Base-by-base conservation (phyloP, 2,888 invertebrate species). In the Uloborus plumipes region DNA sequence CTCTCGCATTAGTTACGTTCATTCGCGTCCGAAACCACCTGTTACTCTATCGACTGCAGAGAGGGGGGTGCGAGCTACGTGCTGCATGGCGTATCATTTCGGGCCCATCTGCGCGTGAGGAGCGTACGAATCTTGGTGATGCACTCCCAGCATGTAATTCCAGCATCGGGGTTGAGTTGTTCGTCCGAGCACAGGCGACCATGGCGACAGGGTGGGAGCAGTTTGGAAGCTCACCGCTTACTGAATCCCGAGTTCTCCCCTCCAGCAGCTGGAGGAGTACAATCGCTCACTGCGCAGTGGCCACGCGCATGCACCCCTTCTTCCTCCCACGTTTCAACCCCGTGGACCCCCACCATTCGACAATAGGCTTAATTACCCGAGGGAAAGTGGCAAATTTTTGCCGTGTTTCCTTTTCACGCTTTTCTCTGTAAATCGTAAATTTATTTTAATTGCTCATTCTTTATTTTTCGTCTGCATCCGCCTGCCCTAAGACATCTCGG, bases 371-470 rank as follows among this genome's bases (percentile, higher is more conserved):
- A 73, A 73, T 73, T 73, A 73, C 73, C 53, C 73, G 64, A 64
- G 73, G 73, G 73, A 64, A 73, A 73, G 73, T 73, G 73, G 73
- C 73, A 73, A 73, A 73, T 73, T 73, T 73, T 73, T 73, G 51
- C 73, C 73, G 31, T 64, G 73, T 73, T 73, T 73, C 53, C 64
- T 73, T 73, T 73, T 73, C 73, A 64, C 64, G 18, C 58, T 39
- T 51, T 61, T n/a, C 64, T 49, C 18, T 50, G 39, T 53, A 73
- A 64, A 53, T 73, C 73, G 73, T 73, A 73, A 73, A 73, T 73
- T 73, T 73, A 61, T 53, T 73, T 58, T 73, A 73, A 73, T 64
- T 64, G 73, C 58, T 69, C 55, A 11, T 58, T 70, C 39, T 39
- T 55, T 70, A 58, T 58, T 39, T 55, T 61, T n/a, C 26, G 31